Percentiles rank a stretch among this genome's conserved stretches.
Evolutionary conservation across 2,113 vertebrate genomes (phyloP).

Genomic region (Probosciger aterrimus): DNA sequence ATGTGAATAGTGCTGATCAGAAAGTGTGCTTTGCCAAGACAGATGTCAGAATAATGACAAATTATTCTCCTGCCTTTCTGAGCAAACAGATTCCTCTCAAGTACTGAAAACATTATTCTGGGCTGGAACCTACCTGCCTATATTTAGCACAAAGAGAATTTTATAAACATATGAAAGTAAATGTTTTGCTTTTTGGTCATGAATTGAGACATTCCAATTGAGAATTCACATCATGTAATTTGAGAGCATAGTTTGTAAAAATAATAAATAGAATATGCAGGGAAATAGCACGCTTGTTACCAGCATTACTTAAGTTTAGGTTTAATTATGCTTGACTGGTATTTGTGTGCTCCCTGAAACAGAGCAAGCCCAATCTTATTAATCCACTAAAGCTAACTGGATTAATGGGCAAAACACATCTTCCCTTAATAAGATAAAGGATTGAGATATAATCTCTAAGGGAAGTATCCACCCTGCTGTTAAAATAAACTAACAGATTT

Average conservation of each 20-base stretch:
- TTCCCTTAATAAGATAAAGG: conserved; percentile 48
- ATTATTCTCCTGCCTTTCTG: background rate
- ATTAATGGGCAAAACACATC: conserved; percentile 62
- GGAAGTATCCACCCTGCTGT: conserved; percentile 14
- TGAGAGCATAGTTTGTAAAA: background rate
- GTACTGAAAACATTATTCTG: conserved; percentile 4
- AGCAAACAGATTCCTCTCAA: background rate
- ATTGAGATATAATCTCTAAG: background rate
- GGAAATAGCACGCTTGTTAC: background rate
- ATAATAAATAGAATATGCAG: background rate
- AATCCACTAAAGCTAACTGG: conserved; percentile 2
- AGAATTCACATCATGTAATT: background rate
- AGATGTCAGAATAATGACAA: background rate
- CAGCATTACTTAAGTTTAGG: background rate
- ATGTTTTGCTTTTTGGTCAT: conserved; percentile 2
- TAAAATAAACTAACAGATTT: conserved; percentile 10
- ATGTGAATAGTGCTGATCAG: background rate
- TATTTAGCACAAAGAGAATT: conserved; percentile 18
- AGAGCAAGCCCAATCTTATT: background rate
- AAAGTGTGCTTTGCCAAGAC: background rate
- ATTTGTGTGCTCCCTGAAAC: conserved; percentile 7
- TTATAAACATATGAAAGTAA: background rate
- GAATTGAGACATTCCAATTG: background rate
- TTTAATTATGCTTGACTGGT: background rate
- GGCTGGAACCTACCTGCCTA: background rate